Evolutionary conservation across 2,797 vertebrate species (phyloP), one percentile per base, ranked within the genome.

Genomic region (Ciconia nigra): DNA sequence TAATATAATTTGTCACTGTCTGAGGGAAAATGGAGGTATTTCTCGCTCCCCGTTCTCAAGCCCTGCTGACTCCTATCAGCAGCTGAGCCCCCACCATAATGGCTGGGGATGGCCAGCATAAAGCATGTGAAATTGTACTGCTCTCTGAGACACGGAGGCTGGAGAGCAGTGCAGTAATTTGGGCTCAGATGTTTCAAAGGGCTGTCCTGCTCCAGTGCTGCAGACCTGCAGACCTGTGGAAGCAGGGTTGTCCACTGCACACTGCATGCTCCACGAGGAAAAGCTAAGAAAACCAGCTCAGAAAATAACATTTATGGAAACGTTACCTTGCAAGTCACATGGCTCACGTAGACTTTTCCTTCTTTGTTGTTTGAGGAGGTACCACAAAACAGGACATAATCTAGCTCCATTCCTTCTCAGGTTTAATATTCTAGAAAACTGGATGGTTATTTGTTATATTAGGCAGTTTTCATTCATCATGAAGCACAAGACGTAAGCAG

Each of bases 241-340:
- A 69, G 15, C 5, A 57, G 5, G 2, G 3, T 4, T 47, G 11
- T 66, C 5, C 4, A 14, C 18, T 0, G 0, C 7, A 28, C 5
- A 8, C 18, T 52, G 15, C 5, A 18, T 54, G 10, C 3, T 84
- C 28, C 5, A 0, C 1, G 1, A 77, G 37, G 11, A 57, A 55
- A 47, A 41, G 21, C 10, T 24, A 8, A 3, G 1, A 33, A 21
- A 61, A n/a, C 1, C 8, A 46, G 13, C 14, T 39, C 10, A 54
- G 29, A 66, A 79, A 81, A 47, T n/a, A 44, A 46, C 1, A 24
- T 28, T 77, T 78, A 19, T 19, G 24, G 35, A 65, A 63, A 2
- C 1, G 6, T 72, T 42, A 73, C 11, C 2, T 44, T 1, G 0
- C 9, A 70, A 87, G 39, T 70, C 22, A 37, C 9, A 2, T 15